These are phyloP conservation scores for Lycocerus yunnanus DNA, from an alignment of 2,888 invertebrate species.

Conservation along the genomic window DNA sequence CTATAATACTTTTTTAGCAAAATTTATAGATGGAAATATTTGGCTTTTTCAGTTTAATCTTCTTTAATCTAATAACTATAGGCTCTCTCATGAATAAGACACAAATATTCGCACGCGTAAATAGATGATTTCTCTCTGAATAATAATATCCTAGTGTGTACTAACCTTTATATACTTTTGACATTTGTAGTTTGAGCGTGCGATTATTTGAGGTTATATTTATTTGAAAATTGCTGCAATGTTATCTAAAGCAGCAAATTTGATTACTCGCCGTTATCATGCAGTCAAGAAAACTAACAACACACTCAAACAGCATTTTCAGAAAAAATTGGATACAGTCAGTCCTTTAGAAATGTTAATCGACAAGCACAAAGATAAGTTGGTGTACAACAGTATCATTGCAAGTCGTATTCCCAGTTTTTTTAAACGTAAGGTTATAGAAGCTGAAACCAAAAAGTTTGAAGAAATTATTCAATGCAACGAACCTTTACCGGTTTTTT, in stretches of 20 bases:
- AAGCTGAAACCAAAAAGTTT: slow-evolving; percentile 20
- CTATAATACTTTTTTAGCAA: no score
- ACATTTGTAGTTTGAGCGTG: background rate
- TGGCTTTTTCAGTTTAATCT: no score
- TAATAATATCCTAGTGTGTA: no score
- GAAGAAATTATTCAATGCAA: slow-evolving; percentile 12
- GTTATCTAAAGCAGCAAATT: background rate
- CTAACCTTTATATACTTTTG: background rate
- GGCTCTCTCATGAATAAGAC: no score
- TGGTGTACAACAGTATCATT: slow-evolving; percentile 54
- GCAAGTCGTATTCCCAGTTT: slow-evolving; percentile 43
- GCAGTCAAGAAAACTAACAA: background rate
- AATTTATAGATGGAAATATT: no score
- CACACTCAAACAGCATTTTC: background rate
- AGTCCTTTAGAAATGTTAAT: slow-evolving; percentile 24
- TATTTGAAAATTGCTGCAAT: background rate
- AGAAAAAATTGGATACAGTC: background rate
- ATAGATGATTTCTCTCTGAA: no score
- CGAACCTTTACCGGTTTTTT: slow-evolving; percentile 58
- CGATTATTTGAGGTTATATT: background rate
- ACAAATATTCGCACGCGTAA: no score
- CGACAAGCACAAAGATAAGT: slow-evolving; percentile 45
- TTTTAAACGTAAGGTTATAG: slow-evolving; percentile 30
- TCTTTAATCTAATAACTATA: no score
- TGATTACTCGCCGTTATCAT: background rate